Evolutionary conservation across 92 coral and sea anemone species (phyloP), one percentile per base, ranked within the genome.

Genomic region (Nematostella vectensis): DNA sequence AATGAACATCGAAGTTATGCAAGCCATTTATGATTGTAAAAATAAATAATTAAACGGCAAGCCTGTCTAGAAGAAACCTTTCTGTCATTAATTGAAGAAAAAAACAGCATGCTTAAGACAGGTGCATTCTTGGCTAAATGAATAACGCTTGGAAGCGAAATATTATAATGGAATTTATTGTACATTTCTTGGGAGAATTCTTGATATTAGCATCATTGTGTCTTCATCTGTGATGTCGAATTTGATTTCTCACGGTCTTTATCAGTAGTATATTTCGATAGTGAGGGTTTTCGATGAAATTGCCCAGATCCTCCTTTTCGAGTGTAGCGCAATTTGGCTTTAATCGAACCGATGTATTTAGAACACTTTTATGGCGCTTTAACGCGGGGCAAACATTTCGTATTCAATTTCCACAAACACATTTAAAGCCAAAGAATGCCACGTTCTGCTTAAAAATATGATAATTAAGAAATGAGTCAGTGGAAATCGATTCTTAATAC

Each of bases 121-220:
- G 86, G 86, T 79, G 86, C 62, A 77, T 47, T 62, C 57, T 33
- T 51, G 86, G 59, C 64, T 73, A 79, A 47, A 73, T 79, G 86
- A 79, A 79, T 79, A 79, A 61, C 51, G 50, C 56, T 66, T 72
- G 68, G 33, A 42, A 45, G 51, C 12, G 58, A 67, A 67, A 78
- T 69, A 74, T 69, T 79, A 79, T 79, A 73, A 74, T 55, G 48
- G 72, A 67, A 68, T 74, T 79, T 74, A 75, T 75, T 80, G 83
- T 71, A 80, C 84, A 80, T 72, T 72, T 83, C 65, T 77, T 29
- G 62, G 69, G 89, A 82, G 72, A 77, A 68, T 71, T 59, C 66
- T 54, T 20, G 57, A 68, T 60, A 85, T 85, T 81, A 47, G 75
- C 83, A 85, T 85, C 50, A 70, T 77, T 85, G 74, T 80, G 29